A percentile compares a stretch with the other conserved stretches of the same genome.
Evolutionary conservation across 2,888 invertebrate genomes (phyloP).

Genomic region (Xanthia icteritia): DNA sequence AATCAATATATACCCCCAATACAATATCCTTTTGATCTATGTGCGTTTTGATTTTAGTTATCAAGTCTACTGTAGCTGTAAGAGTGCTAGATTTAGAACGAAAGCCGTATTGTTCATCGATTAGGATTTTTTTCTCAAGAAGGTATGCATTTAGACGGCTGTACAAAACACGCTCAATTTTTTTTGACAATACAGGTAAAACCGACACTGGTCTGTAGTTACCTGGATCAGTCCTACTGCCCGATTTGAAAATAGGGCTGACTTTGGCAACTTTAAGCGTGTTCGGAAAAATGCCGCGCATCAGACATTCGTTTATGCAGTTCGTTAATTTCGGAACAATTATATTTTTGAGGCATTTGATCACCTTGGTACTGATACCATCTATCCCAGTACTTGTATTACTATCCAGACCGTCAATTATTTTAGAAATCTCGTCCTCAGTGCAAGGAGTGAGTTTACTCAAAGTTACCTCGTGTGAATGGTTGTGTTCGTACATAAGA

Average conservation of each 20-base stretch:
- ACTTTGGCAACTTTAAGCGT: constrained; percentile 10
- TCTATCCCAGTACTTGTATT: not conserved
- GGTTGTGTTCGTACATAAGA: no score
- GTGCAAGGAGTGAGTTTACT: no score
- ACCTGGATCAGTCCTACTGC: not conserved
- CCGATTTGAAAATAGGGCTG: no score
- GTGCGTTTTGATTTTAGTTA: no score
- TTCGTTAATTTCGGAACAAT: not conserved
- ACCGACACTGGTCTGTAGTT: constrained; percentile 5
- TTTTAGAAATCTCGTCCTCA: no score
- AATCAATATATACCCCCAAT: no score
- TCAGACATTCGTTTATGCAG: constrained; percentile 10
- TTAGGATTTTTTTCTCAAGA: not conserved
- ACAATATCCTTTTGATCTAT: no score
- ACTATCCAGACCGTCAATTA: no score
- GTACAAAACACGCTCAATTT: not conserved
- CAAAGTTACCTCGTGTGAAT: no score
- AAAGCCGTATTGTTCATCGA: no score
- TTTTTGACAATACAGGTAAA: constrained; percentile 7
- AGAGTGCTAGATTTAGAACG: no score
- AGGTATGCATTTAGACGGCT: not conserved
- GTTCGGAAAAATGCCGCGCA: constrained; percentile 1
- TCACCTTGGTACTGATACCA: not conserved
- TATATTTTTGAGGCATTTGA: constrained; percentile 9
- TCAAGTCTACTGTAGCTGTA: no score